A percentile compares a stretch with the other conserved stretches of the same genome.
Conservation (phyloP, 1,140 invertebrate genomes). For the Samia ricini region DNA sequence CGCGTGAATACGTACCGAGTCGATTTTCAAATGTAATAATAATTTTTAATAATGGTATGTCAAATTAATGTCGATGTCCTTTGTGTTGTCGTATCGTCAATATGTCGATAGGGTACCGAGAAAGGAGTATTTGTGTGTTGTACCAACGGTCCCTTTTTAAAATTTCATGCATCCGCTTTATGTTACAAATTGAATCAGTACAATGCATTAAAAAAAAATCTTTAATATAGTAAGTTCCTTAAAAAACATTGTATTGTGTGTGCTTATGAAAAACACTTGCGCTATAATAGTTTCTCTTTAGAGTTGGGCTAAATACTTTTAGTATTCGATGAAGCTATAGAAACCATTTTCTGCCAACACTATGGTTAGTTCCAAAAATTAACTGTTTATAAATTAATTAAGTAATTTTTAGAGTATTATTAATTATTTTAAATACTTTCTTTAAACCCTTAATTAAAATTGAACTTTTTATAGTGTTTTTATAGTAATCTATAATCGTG, state of each 20-base stretch:
- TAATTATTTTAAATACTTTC: too few species aligned
- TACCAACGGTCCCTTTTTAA: constrained; percentile 51
- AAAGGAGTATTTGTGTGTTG: constrained; percentile 16
- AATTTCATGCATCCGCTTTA: constrained; percentile 65
- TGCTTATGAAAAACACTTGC: neutral
- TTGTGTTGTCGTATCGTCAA: constrained; percentile 63
- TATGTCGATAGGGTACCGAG: constrained; percentile 61
- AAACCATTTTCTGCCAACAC: too few species aligned
- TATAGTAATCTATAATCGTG: too few species aligned
- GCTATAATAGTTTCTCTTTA: neutral
- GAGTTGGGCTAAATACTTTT: too few species aligned
- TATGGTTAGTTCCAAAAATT: too few species aligned
- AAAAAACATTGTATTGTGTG: too few species aligned
- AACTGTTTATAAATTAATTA: too few species aligned
- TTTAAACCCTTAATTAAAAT: too few species aligned
- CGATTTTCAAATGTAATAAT: constrained; percentile 66
- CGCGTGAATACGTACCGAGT: constrained; percentile 43
- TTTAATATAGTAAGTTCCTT: neutral
- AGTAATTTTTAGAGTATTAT: too few species aligned
- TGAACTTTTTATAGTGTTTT: too few species aligned
- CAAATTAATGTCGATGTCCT: constrained; percentile 68
- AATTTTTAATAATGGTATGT: constrained; percentile 73
- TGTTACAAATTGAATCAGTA: constrained; percentile 69
- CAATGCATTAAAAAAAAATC: constrained; percentile 33
- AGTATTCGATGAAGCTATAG: too few species aligned